Conservation (phyloP, 2,113 vertebrate genomes). For the Microcebus murinus region DNA sequence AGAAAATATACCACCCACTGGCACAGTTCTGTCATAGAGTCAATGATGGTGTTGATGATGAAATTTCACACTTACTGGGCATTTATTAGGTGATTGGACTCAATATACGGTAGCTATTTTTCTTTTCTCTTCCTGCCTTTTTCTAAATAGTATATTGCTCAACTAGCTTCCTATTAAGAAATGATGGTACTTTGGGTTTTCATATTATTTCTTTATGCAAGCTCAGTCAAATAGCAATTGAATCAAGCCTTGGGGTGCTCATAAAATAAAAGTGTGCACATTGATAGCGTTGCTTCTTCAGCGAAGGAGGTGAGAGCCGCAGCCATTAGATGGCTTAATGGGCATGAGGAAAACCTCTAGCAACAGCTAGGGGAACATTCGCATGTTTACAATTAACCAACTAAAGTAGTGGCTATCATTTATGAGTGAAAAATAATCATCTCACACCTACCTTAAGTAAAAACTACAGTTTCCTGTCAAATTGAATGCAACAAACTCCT, state of each 20-base stretch:
- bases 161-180: background rate
- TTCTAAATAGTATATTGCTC: background rate
- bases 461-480: slow-evolving; percentile 33
- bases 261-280: background rate
- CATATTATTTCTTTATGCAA: background rate
- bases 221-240: background rate
- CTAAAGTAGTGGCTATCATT: slow-evolving; percentile 42
- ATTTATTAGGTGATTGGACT: background rate
- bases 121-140: background rate
- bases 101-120: background rate
- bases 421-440: slow-evolving; percentile 43
- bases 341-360: slow-evolving; percentile 56
- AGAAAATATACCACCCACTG: background rate
- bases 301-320: slow-evolving; percentile 66
- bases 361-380: background rate
- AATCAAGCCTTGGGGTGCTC: background rate
- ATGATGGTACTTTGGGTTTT: background rate
- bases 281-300: background rate
- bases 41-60: background rate
- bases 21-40: background rate
- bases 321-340: slow-evolving; percentile 61
- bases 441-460: slow-evolving; percentile 46
- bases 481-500: background rate
- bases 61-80: background rate
- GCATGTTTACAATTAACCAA: slow-evolving; percentile 27